Base-by-base conservation (phyloP, 2,113 vertebrate genomes). In the Panthera tigris region DNA sequence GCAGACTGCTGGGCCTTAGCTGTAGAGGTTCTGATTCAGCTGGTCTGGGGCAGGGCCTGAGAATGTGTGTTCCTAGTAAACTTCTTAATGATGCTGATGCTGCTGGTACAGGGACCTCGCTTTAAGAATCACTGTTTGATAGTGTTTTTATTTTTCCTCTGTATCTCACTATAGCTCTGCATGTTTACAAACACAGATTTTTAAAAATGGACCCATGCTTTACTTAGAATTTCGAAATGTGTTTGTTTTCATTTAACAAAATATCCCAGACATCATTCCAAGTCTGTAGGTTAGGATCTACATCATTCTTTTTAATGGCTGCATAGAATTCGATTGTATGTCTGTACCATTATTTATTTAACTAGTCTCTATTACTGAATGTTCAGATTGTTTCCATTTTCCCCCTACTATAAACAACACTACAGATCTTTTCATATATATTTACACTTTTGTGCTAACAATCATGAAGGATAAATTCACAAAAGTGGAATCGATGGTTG, bases 181-280 rank as follows among this genome's bases (percentile, higher is more conserved):
- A 19, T 13, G n/a, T 39, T 9, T 31, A 50, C 13, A 52, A 10
- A 81, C 21, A 45, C 0, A 93, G 76, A 76, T 83, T 7, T 36
- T 95, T 92, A 41, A 86, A 78, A 71, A 81, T 25, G 25, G 45
- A 89, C 16, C 36, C 39, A 12, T 45, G 29, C 18, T 55, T 91
- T 97, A 80, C 21, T 86, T 21, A 63, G 14, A 94, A 63, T 85
- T 92, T 92, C 63, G 57, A 74, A 94, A 69, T 39, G 61, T 84
- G 50, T 69, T 89, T 79, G 33, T 80, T 96, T 95, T 69, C 16
- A 80, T 50, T 92, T 86, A 48, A 94, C 5, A 88, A 78, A 65
- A 92, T 76, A 86, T 66, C 9, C 36, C 41, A 45, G 19, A n/a
- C 39, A 66, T 68, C 21, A 41, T 89, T 76, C 66, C 41, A 82